A percentile compares a stretch with the other conserved stretches of the same genome.
Conservation (phyloP, 2,797 vertebrate species). For the Percopsis omiscomaycus region DNA sequence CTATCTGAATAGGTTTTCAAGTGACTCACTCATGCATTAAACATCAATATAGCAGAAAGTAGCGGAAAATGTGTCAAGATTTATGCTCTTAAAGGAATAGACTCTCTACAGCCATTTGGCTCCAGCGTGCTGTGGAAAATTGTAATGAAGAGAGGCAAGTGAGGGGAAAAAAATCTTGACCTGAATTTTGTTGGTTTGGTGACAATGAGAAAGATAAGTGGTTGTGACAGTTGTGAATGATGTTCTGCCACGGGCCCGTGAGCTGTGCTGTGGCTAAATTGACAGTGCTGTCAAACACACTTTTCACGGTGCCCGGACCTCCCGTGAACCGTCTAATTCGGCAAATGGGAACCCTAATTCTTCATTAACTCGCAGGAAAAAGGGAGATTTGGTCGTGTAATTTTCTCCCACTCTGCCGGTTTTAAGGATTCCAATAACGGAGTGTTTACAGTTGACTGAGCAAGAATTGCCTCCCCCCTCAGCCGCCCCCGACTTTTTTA, state of each 20-base stretch:
- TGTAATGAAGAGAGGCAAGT: slow-evolving; percentile 62
- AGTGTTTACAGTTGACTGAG: slow-evolving; percentile 93
- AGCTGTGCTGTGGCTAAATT: slow-evolving; percentile 83
- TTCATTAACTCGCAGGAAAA: slow-evolving; percentile 89
- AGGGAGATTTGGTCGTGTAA: slow-evolving; percentile 90
- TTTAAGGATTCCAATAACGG: slow-evolving; percentile 95
- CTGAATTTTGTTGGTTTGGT: slow-evolving; percentile 79
- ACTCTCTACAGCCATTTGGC: slow-evolving; percentile 48
- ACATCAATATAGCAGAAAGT: slow-evolving; percentile 33
- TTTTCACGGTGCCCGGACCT: slow-evolving; percentile 80
- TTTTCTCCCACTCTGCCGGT: slow-evolving; percentile 88
- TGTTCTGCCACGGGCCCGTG: slow-evolving; percentile 83
- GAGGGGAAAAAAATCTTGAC: slow-evolving; percentile 62
- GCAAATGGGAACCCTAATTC: slow-evolving; percentile 96
- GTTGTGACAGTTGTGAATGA: slow-evolving; percentile 93
- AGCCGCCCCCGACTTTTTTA: slow-evolving; percentile 44
- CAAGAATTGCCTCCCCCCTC: slow-evolving; percentile 83
- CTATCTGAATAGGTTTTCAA: slow-evolving; percentile 20
- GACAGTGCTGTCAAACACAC: slow-evolving; percentile 88
- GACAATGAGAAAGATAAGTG: slow-evolving; percentile 91
- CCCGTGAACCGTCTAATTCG: slow-evolving; percentile 90
- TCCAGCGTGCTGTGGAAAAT: slow-evolving; percentile 51
- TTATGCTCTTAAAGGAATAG: slow-evolving; percentile 38
- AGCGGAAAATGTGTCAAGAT: slow-evolving; percentile 50
- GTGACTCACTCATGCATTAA: slow-evolving; percentile 41